Evolutionary conservation across 1,140 invertebrate species (phyloP), one percentile per base, ranked within the genome.

Genomic region (Drosophila trapezifrons): DNA sequence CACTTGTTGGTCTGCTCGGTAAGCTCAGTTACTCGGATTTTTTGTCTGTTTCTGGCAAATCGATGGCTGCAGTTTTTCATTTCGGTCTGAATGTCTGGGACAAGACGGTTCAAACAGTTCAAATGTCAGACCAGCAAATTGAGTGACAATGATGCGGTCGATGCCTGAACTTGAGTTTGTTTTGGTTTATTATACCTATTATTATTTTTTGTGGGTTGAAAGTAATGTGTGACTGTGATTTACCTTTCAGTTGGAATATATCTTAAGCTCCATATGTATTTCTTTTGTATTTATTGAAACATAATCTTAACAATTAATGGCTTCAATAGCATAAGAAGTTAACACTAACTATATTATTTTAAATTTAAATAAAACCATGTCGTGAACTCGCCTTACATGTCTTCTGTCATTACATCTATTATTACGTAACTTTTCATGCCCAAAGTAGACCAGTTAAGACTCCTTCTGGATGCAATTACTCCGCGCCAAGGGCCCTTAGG

Each of bases 61-160:
- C 58, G 47, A 78, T 64, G 45, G 58, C 57, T 60, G 43, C 59
- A 70, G 40, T 70, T 65, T 70, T 49, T 65, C 37, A 27, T 43
- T 47, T 45, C 15, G 40, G 29, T 35, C 22, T 32, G 29, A 57
- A 58, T 43, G 75, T 75, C 77, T 69, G 62, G 20, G 27, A 45
- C 56, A 18, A 38, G 10, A 17, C 10, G 55, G 64, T 74, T 84
- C 81, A 55, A 56, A 72, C 70, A 79, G 72, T 79, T 84, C 67
- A 76, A 71, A 76, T 78, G 82, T 78, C 78, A 75, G 65, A 42
- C 60, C 42, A 49, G 49, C 52, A 80, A 86, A 78, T 78, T 82
- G 70, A 82, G 83, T 87, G 83, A 87, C 78, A 82, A 82, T 86
- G 82, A 72, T 62, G 79, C 54, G 67, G 82, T 60, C 74, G 58